Evolutionary conservation across 2,888 invertebrate species (phyloP).

Genomic region (Heliconius sara): DNA sequence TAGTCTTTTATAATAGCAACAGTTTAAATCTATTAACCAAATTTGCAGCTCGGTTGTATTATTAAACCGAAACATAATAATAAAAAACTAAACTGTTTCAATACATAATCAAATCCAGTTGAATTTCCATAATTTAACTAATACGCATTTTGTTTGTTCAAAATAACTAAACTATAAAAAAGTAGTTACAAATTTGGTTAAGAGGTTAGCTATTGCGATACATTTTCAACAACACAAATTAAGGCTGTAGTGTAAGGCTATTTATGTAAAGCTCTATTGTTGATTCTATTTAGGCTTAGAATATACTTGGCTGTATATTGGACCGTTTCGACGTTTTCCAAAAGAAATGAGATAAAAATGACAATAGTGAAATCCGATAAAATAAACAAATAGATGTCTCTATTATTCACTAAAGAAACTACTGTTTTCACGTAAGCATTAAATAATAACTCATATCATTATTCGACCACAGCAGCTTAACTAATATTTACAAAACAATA

Average conservation of each 20-base stretch:
- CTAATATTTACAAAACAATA: conserved; percentile 1
- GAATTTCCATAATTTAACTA: background rate
- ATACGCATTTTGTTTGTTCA: background rate
- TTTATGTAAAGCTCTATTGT: conserved; percentile 40
- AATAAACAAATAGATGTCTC: background rate
- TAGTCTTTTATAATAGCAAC: conserved; percentile 47
- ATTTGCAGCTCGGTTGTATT: background rate
- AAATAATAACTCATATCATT: conserved; percentile 1
- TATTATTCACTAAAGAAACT: conserved; percentile 4
- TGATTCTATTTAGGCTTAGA: conserved; percentile 38
- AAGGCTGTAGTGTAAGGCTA: conserved; percentile 54
- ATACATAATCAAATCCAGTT: background rate
- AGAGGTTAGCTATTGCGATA: conserved; percentile 39
- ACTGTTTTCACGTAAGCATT: conserved; percentile 7
- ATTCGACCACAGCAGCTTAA: background rate
- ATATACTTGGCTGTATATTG: conserved; percentile 37
- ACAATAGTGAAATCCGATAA: background rate
- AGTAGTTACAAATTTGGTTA: background rate
- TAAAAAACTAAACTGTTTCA: conserved; percentile 19
- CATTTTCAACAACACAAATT: conserved; percentile 48
- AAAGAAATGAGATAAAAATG: conserved; percentile 4
- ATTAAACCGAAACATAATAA: conserved; percentile 29
- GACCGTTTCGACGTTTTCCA: conserved; percentile 30
- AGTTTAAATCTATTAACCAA: background rate
- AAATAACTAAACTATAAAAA: background rate